These are phyloP conservation scores for Cavia porcellus DNA, from an alignment of 2,113 vertebrate genomes.

Conservation along the genomic window DNA sequence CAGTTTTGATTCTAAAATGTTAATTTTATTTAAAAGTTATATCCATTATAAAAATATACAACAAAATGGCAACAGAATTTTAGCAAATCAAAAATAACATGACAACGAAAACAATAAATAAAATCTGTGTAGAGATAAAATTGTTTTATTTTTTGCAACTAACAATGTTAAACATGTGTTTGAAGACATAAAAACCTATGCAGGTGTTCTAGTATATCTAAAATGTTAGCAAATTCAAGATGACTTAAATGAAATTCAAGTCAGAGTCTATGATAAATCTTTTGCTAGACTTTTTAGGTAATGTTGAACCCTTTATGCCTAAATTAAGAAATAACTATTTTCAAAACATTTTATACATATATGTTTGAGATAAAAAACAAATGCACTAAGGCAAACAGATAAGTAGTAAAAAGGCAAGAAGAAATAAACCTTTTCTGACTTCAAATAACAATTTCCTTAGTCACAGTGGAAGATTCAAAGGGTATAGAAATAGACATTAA, in stretches of 20 bases:
- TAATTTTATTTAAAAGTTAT: background rate
- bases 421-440: background rate
- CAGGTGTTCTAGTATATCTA: background rate
- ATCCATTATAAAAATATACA: background rate
- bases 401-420: background rate
- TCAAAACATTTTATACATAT: background rate
- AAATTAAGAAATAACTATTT: background rate
- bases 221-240: background rate
- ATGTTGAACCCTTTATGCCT: background rate
- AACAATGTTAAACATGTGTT: background rate
- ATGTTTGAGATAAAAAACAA: background rate
- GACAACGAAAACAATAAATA: background rate
- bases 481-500: background rate
- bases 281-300: background rate
- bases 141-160: background rate
- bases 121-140: background rate
- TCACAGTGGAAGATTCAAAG: background rate
- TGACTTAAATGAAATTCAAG: background rate
- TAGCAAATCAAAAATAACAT: background rate
- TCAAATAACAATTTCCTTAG: background rate
- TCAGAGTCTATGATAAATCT: background rate
- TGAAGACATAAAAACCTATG: background rate
- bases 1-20: background rate
- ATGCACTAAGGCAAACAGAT: background rate
- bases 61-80: background rate